Percentiles rank a stretch among this genome's conserved stretches.
Evolutionary conservation across 2,113 vertebrate genomes (phyloP).

Genomic region (Piprites chloris): DNA sequence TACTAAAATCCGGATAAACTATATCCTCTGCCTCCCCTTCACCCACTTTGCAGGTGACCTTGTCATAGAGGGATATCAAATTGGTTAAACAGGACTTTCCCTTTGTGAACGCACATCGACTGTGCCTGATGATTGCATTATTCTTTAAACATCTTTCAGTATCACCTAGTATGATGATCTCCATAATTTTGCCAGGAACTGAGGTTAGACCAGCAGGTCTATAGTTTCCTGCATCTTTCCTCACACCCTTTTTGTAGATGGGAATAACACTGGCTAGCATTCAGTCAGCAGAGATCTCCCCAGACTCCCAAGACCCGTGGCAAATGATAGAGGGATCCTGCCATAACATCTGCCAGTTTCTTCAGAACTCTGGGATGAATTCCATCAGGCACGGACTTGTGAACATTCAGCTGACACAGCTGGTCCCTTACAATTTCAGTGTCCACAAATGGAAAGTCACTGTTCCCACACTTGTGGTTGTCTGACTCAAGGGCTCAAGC

Average conservation of each 20-base stretch:
- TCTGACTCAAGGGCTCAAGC: fast-evolving
- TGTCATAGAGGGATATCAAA: neutral
- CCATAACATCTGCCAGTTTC: neutral
- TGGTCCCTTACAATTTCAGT: neutral
- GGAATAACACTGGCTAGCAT: neutral
- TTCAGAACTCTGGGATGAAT: neutral
- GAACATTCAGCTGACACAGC: neutral
- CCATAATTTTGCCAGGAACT: neutral
- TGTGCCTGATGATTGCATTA: neutral
- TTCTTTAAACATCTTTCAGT: neutral
- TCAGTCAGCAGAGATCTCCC: neutral
- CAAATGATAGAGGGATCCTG: neutral
- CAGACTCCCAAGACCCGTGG: neutral
- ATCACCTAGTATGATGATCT: neutral
- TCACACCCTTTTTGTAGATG: neutral
- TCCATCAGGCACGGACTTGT: neutral
- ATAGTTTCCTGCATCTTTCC: neutral
- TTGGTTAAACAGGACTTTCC: neutral
- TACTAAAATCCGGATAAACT: neutral
- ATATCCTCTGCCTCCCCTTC: neutral
- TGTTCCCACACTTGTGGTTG: fast-evolving
- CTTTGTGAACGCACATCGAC: neutral
- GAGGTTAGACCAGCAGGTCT: neutral
- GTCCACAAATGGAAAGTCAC: neutral
- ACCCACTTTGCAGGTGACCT: neutral